Evolutionary conservation across 2,113 vertebrate species (phyloP).

Genomic region (Rhinogobius similis): DNA sequence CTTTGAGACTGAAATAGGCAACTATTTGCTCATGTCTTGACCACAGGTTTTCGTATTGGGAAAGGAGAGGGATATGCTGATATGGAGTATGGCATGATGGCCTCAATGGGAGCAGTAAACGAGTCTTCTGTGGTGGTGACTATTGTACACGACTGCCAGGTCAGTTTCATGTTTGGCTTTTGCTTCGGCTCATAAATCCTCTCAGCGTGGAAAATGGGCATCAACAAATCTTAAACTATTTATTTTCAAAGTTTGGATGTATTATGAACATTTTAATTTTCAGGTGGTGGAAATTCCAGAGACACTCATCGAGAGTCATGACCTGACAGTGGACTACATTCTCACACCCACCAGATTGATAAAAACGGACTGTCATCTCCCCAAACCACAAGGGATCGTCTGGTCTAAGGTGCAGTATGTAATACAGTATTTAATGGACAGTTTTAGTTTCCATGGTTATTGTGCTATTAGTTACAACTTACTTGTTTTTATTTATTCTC

Average conservation of each 20-base stretch:
- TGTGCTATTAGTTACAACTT: too few species aligned
- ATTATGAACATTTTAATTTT: background rate
- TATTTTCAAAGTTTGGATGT: background rate
- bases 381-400: conserved; percentile 84
- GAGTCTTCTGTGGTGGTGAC: conserved; percentile 87
- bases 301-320: conserved; percentile 84
- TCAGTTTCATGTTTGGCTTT: conserved; percentile 49
- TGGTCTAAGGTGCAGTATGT: conserved; percentile 86
- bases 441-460: too few species aligned
- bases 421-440: background rate
- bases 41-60: conserved; percentile 90
- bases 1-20: background rate
- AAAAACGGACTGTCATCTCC: conserved; percentile 79
- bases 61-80: conserved; percentile 97
- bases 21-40: background rate
- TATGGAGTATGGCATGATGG: conserved; percentile 96
- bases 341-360: conserved; percentile 90
- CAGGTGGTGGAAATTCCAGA: conserved; percentile 90
- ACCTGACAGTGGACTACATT: conserved; percentile 94
- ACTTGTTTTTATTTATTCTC: too few species aligned
- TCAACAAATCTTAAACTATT: background rate
- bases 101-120: conserved; percentile 85
- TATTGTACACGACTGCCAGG: conserved; percentile 95
- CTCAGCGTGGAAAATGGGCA: background rate
- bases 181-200: background rate